A percentile compares a stretch with the other conserved stretches of the same genome.
Conservation (phyloP, 1,140 invertebrate species). For the Leptinotarsa defecta region DNA sequence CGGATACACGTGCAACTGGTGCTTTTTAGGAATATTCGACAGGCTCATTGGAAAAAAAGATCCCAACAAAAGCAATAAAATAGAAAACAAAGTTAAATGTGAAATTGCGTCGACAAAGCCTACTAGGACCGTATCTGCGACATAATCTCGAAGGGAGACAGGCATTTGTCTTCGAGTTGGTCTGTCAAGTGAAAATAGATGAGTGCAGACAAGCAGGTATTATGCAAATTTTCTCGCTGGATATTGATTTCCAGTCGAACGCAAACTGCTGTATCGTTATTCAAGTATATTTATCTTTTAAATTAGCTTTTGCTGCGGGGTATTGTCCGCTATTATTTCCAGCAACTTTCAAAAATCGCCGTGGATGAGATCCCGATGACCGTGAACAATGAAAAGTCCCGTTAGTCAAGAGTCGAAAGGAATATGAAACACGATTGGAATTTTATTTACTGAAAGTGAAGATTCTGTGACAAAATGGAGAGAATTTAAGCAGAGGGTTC, state of each 20-base stretch:
- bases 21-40: no score
- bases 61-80: neutral
- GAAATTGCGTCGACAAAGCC: neutral
- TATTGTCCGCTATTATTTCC: neutral
- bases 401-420: no score
- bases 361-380: neutral
- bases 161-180: conserved; percentile 6
- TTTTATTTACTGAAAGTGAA: no score
- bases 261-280: conserved; percentile 5
- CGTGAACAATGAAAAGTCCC: neutral
- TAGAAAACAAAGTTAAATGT: neutral
- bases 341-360: neutral
- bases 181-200: conserved; percentile 6
- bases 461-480: no score
- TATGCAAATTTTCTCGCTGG: conserved; percentile 5
- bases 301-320: neutral
- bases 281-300: conserved; percentile 9
- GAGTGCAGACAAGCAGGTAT: conserved; percentile 1
- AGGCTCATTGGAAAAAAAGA: no score
- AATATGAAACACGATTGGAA: no score
- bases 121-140: neutral
- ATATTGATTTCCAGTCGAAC: conserved; percentile 6
- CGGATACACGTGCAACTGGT: no score
- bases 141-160: neutral
- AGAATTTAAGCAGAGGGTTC: no score